Evolutionary conservation across 1,140 invertebrate genomes (phyloP), one percentile per base, ranked within the genome.

Genomic region (Neodiprion pinetum): DNA sequence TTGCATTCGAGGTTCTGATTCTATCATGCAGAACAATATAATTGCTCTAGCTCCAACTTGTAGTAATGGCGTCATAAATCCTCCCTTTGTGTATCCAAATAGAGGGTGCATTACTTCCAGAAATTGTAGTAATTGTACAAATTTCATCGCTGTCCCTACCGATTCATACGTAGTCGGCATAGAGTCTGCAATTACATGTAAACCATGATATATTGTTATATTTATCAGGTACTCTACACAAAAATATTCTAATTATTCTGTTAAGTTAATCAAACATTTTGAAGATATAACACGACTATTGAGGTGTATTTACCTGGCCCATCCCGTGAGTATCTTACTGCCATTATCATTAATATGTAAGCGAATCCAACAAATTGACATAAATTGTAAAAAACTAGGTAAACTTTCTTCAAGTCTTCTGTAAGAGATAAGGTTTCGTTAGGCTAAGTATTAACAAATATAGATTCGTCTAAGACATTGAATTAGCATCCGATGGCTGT

Each of bases 71-170:
- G 90, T 80, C 7, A 94, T 53, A 7, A 91, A 79, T 76, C 90
- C 90, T 67, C 95, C 94, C 87, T 93, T 95, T 12, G 96, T 96
- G 79, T 97, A 96, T 1, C 96, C 95, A 81, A 98, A 93, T 7
- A 98, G 77, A 5, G 96, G 94, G 90, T 98, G 96, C 88, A 98
- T 90, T 0, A 98, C 92, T 90, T 99, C 97, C 75, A 98, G 81
- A 80, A 95, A 93, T 85, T 96, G 95, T 78, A 97, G 86, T 4
- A 96, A 80, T 80, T 97, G 96, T 69, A 95, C 90, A 80, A 96
- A 94, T 85, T 95, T 95, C 82, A 98, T 90, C 7, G 94, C 93
- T 23, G 90, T 89, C 0, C 96, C 96, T 10, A 97, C 93, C 72
- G 92, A 88, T 72, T 92, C 91, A 81, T 96, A 98, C 0, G 94